A percentile compares a stretch with the other conserved stretches of the same genome.
Conservation (phyloP, 1,140 invertebrate genomes). For the Drosophila leontia region DNA sequence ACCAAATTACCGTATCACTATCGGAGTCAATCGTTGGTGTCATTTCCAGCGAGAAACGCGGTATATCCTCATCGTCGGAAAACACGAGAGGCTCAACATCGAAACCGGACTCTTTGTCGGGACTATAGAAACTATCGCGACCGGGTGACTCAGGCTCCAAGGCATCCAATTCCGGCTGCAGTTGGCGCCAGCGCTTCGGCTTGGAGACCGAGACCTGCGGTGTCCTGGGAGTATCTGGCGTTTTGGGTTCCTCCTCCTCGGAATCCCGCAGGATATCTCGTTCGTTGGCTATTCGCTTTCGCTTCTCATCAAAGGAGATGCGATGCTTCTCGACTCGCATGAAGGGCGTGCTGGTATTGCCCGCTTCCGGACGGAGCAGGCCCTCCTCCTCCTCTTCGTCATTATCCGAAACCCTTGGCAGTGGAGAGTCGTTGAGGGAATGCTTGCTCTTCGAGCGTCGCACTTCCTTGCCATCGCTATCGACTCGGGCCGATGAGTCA, state of each 20-base stretch:
- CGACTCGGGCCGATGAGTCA: constrained; percentile 72
- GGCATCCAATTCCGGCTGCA: constrained; percentile 67
- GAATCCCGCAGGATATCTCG: constrained; percentile 80
- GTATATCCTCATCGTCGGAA: constrained; percentile 88
- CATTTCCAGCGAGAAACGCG: constrained; percentile 85
- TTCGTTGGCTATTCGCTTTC: constrained; percentile 77
- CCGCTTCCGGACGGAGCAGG: constrained; percentile 55
- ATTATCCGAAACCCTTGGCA: constrained; percentile 21
- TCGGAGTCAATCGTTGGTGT: constrained; percentile 83
- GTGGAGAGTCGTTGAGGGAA: constrained; percentile 52
- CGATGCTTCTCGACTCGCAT: constrained; percentile 78
- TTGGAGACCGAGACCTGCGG: constrained; percentile 47
- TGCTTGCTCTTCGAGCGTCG: constrained; percentile 73
- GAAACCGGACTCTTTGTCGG: constrained; percentile 87
- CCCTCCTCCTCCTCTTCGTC: constrained; percentile 36
- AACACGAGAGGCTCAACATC: constrained; percentile 89
- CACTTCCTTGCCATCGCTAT: constrained; percentile 63
- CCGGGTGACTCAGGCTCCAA: constrained; percentile 67
- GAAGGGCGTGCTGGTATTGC: constrained; percentile 74
- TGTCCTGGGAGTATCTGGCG: constrained; percentile 5
- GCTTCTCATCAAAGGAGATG: constrained; percentile 83
- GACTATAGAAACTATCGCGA: constrained; percentile 88
- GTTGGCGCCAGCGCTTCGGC: constrained; percentile 64
- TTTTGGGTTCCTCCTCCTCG: constrained; percentile 72
- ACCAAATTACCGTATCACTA: constrained; percentile 85